Conservation (phyloP, 2,113 vertebrate genomes). For the Anser brachyrhynchus region DNA sequence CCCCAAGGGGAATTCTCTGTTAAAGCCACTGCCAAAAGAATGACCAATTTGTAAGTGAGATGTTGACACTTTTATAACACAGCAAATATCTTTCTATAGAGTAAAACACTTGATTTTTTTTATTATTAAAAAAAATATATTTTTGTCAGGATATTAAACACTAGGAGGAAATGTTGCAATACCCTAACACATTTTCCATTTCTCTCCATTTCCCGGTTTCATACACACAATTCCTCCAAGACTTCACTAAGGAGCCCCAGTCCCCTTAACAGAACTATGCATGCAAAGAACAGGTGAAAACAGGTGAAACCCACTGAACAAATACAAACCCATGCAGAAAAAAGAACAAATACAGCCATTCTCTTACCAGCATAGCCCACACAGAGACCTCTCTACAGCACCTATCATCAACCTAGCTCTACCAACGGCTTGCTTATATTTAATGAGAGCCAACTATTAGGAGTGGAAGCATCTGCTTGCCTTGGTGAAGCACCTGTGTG, state of each 20-base stretch:
- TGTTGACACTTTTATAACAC: slow-evolving; percentile 53
- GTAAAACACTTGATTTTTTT: slow-evolving; percentile 17
- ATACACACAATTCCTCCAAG: background rate
- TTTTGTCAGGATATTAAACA: slow-evolving; percentile 22
- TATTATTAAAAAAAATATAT: background rate
- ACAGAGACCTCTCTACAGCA: background rate
- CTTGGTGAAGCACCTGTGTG: accelerated
- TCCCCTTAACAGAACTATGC: background rate
- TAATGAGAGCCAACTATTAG: background rate
- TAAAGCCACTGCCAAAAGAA: slow-evolving; percentile 61
- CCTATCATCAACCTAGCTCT: background rate
- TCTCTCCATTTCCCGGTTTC: background rate
- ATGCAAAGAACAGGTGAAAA: background rate
- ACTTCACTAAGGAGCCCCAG: background rate
- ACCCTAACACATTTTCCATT: background rate
- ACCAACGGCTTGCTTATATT: background rate
- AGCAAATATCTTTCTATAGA: slow-evolving; percentile 35
- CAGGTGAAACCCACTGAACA: background rate
- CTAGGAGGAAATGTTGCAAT: background rate
- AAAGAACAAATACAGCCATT: background rate
- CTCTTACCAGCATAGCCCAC: background rate
- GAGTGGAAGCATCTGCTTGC: background rate
- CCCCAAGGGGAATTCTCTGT: slow-evolving; percentile 44
- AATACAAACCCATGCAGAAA: background rate
- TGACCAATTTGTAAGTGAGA: slow-evolving; percentile 59